Conservation (phyloP, 1,140 invertebrate species). For the Drosophila guanche region DNA sequence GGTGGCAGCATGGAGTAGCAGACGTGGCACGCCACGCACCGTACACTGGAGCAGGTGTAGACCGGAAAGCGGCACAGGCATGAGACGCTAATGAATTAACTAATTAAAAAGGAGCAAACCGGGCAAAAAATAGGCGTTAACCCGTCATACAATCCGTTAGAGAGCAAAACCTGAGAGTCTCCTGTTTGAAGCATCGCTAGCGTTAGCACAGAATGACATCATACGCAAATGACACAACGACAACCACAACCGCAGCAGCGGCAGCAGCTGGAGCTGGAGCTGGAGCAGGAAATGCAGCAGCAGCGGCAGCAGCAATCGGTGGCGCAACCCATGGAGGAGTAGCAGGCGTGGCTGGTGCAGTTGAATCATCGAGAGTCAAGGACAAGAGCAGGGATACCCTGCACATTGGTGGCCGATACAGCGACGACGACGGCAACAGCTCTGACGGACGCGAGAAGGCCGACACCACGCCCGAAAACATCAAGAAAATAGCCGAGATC, state of each 20-base stretch:
- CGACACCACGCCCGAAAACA: conserved; percentile 79
- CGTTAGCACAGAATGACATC: conserved; percentile 67
- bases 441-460: conserved; percentile 78
- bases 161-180: conserved; percentile 6
- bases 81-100: conserved; percentile 68
- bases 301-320: conserved; percentile 16
- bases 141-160: conserved; percentile 1
- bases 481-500: conserved; percentile 82
- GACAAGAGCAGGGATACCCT: conserved; percentile 42
- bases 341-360: conserved; percentile 34
- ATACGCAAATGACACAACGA: conserved; percentile 76
- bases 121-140: conserved; percentile 51
- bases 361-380: conserved; percentile 51
- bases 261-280: conserved; percentile 29
- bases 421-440: conserved; percentile 66
- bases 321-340: conserved; percentile 17
- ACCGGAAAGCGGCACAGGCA: conserved; percentile 40
- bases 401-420: conserved; percentile 29
- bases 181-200: conserved; percentile 36
- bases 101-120: conserved; percentile 61
- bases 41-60: not conserved
- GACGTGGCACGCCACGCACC: conserved; percentile 10
- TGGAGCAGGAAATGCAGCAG: conserved; percentile 13
- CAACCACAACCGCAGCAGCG: conserved; percentile 47
- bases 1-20: conserved; percentile 53